Evolutionary conservation across 2,113 vertebrate genomes (phyloP), one percentile per base, ranked within the genome.

Genomic region (Oryzias javanicus): DNA sequence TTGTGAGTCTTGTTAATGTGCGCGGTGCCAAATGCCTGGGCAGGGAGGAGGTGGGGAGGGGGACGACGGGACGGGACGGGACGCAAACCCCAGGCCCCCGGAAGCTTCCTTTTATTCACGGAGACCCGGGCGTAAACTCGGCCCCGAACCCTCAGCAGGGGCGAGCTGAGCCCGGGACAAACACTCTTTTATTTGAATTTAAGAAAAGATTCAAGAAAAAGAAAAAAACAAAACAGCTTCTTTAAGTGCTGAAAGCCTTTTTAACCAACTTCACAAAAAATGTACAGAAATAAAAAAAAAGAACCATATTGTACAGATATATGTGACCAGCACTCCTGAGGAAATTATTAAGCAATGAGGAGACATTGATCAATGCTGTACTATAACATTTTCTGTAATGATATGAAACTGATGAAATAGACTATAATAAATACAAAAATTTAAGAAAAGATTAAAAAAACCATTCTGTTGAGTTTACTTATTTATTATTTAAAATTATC

Each of bases 221-320:
- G 88, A 92, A 91, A 93, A 89, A 82, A 91, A 89, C 1, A 85
- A 46, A 19, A 47, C 94, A 94, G 95, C 95, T 98, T 98, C 93
- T 97, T 98, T 97, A 97, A 98, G 95, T 98, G 96, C 97, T 98
- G 97, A 98, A 93, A 95, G 96, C 97, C 97, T 99, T 98, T 98
- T 99, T 98, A 98, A 99, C 92, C 94, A 93, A 98, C 94, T 95
- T 96, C 98, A 97, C 94, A 91, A 88, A 90, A 91, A 91, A 95
- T 98, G 96, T 98, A 98, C 96, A 98, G 95, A 96, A 78, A 57
- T 77, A 47, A 47, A 78, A 57, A 78, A 47, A 47, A 47, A 93
- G 93, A 95, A 95, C 92, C 94, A 94, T 96, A 95, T 98, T 98
- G 97, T 99, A 99, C 97, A 99, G 96, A 97, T 94, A 93, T 95